Evolutionary conservation across 2,797 vertebrate species (phyloP), one percentile per base, ranked within the genome.

Genomic region (Microcaecilia unicolor): DNA sequence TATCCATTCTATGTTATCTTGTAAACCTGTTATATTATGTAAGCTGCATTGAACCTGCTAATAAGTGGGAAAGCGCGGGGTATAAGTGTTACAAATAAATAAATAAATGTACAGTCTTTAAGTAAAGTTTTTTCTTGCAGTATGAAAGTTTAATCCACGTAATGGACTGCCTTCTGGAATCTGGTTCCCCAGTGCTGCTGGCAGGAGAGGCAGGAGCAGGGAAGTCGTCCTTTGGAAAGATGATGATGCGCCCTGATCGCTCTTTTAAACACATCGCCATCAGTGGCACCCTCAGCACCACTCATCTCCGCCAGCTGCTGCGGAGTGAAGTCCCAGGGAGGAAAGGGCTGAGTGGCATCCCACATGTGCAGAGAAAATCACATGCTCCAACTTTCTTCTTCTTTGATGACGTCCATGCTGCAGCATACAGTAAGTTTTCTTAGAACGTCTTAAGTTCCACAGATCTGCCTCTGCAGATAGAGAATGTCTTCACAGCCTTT

Each of bases 171-270:
- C 74, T 93, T 60, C 33, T 85, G 49, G 63, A 70, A 11, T 50
- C 64, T 10, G 71, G 70, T 13, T 78, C 81, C 24, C 84, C 91
- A 2, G 72, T 79, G 25, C 29, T 93, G 36, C 60, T 92, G 16
- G 65, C 76, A 5, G 91, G 90, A 39, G 86, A 89, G 46, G 51
- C 67, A 1, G 66, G 74, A 11, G 67, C 78, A 18, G 90, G 90
- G 26, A 93, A 90, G 74, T 84, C 83, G 4, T 56, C 63, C 10
- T 57, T 91, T 34, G 83, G 78, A 22, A 71, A 78, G 42, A 37
- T 48, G 21, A 45, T 89, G 9, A 51, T 84, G 36, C 62, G 59
- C 34, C 74, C 72, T 25, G 51, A 67, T 25, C 70, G 61, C 37
- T 44, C 69, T 2, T 74, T 70, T 40, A 32, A 70, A 1, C 53